Evolutionary conservation across 2,797 vertebrate genomes (phyloP).

Genomic region (Neomorphus geoffroyi): DNA sequence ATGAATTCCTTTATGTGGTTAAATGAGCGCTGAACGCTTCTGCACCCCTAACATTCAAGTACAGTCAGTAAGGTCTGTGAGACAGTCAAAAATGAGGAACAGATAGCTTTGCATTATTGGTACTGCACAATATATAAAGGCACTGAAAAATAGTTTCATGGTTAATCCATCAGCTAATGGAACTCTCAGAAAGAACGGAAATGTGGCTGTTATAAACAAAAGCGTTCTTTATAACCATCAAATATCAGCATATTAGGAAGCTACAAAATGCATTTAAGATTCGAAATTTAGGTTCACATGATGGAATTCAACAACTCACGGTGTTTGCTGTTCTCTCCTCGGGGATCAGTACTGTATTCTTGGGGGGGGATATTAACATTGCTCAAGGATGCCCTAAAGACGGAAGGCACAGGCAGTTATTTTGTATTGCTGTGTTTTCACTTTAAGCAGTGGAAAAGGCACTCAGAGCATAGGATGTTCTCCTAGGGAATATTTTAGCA

Average conservation of each 20-base stretch:
- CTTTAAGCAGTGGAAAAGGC: not conserved
- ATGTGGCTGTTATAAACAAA: not conserved
- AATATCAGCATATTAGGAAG: not conserved
- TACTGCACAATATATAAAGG: not conserved
- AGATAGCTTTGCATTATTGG: not conserved
- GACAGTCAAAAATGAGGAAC: not conserved
- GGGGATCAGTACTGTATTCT: not conserved
- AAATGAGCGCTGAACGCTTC: not conserved
- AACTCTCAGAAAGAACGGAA: not conserved
- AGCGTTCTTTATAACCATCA: not conserved
- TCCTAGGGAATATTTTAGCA: slow-evolving; percentile 25
- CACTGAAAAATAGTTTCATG: not conserved
- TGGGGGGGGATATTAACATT: not conserved
- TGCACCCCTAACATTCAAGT: not conserved
- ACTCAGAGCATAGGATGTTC: not conserved
- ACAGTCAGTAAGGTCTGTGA: not conserved
- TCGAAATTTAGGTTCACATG: not conserved
- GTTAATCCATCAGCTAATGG: not conserved
- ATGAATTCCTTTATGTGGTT: not conserved
- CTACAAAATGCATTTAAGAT: not conserved
- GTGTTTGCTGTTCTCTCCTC: not conserved
- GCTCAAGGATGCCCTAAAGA: not conserved
- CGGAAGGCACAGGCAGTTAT: not conserved
- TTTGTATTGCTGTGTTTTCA: not conserved
- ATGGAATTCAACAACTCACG: not conserved